Evolutionary conservation across 2,113 vertebrate species (phyloP).

Genomic region (Gallinago undulata): DNA sequence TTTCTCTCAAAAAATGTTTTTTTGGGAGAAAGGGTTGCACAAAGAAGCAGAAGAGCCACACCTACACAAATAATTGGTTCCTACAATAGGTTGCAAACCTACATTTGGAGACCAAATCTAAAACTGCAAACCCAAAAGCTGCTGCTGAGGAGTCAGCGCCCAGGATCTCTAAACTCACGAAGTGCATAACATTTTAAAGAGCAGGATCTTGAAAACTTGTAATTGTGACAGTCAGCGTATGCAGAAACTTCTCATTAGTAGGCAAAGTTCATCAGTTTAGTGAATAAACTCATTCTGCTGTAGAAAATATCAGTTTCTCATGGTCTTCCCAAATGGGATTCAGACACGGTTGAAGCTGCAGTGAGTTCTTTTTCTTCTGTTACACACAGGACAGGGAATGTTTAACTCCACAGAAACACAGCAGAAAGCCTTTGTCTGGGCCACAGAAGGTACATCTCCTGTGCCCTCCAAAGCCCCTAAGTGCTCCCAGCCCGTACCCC

Average conservation of each 20-base stretch:
- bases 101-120: background rate
- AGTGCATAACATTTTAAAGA: background rate
- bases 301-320: background rate
- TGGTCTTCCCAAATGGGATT: background rate
- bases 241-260: background rate
- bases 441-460: fast-evolving
- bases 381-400: background rate
- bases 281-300: background rate
- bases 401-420: background rate
- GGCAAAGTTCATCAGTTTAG: background rate
- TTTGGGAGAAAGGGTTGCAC: background rate
- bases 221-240: background rate
- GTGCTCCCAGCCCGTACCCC: no score
- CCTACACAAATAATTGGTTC: background rate
- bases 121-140: background rate
- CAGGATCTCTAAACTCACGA: background rate
- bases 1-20: background rate
- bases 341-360: background rate
- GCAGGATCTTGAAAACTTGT: background rate
- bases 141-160: background rate
- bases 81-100: background rate
- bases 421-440: background rate
- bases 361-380: background rate
- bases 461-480: background rate
- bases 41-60: background rate